Conservation (phyloP, 1,140 invertebrate genomes). For the Philaenus spumarius region DNA sequence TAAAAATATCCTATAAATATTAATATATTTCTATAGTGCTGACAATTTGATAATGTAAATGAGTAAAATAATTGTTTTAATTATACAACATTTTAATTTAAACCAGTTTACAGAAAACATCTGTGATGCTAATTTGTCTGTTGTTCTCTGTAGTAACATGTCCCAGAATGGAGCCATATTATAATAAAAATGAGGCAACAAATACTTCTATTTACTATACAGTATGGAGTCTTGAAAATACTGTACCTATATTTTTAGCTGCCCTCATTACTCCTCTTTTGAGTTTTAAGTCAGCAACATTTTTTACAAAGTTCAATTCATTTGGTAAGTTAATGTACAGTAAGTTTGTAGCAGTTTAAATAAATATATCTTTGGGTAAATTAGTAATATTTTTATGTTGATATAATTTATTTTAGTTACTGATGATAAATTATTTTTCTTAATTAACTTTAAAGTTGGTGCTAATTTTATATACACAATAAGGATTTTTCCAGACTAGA, state of each 20-base stretch:
- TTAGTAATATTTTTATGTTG: background rate
- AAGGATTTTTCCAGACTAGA: too few relatives aligned
- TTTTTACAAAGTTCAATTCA: conserved; percentile 92
- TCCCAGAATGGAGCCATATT: too few relatives aligned
- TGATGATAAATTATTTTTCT: conserved; percentile 6
- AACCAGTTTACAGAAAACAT: too few relatives aligned
- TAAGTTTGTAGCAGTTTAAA: too few relatives aligned
- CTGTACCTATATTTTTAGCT: conserved; percentile 75
- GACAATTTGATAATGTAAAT: too few relatives aligned
- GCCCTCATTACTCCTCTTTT: conserved; percentile 70
- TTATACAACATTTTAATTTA: too few relatives aligned
- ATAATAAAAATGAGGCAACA: background rate
- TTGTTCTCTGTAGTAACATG: too few relatives aligned
- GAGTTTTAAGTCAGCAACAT: conserved; percentile 79
- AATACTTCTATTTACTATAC: background rate
- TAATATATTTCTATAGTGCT: too few relatives aligned
- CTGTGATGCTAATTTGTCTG: too few relatives aligned
- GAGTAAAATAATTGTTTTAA: too few relatives aligned
- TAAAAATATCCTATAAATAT: too few relatives aligned
- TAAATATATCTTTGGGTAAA: background rate
- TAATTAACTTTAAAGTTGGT: conserved; percentile 6
- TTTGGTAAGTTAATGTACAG: conserved; percentile 64
- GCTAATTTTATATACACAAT: too few relatives aligned
- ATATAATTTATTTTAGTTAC: background rate
- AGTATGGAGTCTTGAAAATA: conserved; percentile 62